These are phyloP conservation scores for Acronicta psi DNA, from an alignment of 2,888 invertebrate genomes.

Conservation along the genomic window DNA sequence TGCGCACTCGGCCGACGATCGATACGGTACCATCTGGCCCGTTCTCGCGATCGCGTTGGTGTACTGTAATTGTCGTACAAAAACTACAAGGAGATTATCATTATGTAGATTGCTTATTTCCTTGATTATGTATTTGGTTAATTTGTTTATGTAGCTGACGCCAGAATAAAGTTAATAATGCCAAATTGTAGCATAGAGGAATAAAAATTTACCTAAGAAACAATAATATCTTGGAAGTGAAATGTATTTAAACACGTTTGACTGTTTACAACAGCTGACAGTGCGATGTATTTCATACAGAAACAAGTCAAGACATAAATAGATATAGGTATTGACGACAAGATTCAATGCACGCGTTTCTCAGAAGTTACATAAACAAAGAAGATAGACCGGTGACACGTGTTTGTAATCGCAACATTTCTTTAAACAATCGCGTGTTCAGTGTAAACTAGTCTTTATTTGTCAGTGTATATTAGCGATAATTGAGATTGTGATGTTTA, in stretches of 20 bases:
- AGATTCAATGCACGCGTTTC: conserved; percentile 37
- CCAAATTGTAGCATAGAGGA: background rate
- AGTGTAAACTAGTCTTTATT: conserved; percentile 39
- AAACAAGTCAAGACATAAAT: conserved; percentile 15
- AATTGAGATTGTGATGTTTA: conserved; percentile 42
- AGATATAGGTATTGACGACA: conserved; percentile 4
- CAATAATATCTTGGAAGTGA: conserved; percentile 4
- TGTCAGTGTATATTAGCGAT: conserved; percentile 36
- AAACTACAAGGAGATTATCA: conserved; percentile 30
- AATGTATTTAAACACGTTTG: conserved; percentile 16
- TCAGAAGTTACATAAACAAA: conserved; percentile 42
- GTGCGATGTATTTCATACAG: conserved; percentile 30
- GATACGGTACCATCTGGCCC: conserved; percentile 80
- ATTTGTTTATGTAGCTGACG: conserved; percentile 3
- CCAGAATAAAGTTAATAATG: background rate
- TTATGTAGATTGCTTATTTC: conserved; percentile 25
- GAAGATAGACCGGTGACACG: conserved; percentile 33
- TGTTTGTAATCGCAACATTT: conserved; percentile 38
- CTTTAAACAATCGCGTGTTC: conserved; percentile 24
- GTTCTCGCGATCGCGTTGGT: conserved; percentile 65
- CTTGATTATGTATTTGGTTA: conserved; percentile 4
- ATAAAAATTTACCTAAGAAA: conserved; percentile 2
- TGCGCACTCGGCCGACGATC: conserved; percentile 69
- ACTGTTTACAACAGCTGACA: conserved; percentile 36
- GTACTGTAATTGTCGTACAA: conserved; percentile 32